phyloP scores from a whole-genome alignment of 2,888 invertebrate species.

The Operophtera brumata region DNA sequence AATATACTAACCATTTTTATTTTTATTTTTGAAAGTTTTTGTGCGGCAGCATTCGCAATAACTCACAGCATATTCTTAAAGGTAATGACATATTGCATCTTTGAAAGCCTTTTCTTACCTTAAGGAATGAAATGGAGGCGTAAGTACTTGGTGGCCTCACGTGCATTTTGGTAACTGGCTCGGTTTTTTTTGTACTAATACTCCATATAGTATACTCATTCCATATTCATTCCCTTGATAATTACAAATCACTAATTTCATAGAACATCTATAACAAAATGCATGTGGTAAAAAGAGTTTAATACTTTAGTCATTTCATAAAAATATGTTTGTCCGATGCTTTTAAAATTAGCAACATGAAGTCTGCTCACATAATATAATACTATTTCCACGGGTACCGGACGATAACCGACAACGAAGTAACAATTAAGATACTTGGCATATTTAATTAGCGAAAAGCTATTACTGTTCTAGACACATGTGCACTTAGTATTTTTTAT shows the following conservation, averaged over 20 bases:
- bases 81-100: constrained; percentile 64
- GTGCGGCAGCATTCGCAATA: constrained; percentile 77
- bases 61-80: constrained; percentile 71
- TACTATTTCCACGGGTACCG: constrained; percentile 64
- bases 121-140: constrained; percentile 58
- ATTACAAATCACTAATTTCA: constrained; percentile 45
- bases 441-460: constrained; percentile 67
- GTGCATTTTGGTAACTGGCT: constrained; percentile 71
- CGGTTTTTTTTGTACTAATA: constrained; percentile 70
- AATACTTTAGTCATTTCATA: constrained; percentile 78
- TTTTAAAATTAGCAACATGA: constrained; percentile 65
- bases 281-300: constrained; percentile 65
- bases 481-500: constrained; percentile 75
- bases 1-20: constrained; percentile 54
- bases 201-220: constrained; percentile 39
- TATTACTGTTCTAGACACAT: constrained; percentile 69
- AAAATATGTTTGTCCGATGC: constrained; percentile 65
- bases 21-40: constrained; percentile 61
- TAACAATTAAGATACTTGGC: constrained; percentile 61
- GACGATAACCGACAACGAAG: constrained; percentile 57
- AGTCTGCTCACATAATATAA: constrained; percentile 61
- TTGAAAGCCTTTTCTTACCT: constrained; percentile 48
- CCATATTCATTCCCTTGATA: constrained; percentile 61
- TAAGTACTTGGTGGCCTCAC: constrained; percentile 40
- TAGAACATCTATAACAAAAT: constrained; percentile 56